Evolutionary conservation across 2,797 vertebrate genomes (phyloP).

Genomic region (Sebastes minor): DNA sequence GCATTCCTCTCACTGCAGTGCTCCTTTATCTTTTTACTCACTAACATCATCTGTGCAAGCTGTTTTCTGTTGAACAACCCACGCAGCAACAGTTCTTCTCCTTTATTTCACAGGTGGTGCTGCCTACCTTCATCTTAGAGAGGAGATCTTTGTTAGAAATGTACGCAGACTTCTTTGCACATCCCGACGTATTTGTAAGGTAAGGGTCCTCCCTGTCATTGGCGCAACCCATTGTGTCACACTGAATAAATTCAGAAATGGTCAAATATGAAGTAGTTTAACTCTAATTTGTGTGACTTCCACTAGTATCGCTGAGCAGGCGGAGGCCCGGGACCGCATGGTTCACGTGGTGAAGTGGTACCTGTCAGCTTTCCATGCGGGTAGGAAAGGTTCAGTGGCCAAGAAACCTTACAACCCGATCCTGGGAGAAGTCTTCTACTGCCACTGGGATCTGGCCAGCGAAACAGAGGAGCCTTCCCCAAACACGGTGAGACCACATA

Average conservation of each 20-base stretch:
- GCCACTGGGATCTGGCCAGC: constrained; percentile 93
- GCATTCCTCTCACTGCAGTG: background rate
- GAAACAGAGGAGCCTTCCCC: constrained; percentile 87
- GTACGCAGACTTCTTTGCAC: constrained; percentile 99
- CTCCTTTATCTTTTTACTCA: background rate
- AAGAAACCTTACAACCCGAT: constrained; percentile 99
- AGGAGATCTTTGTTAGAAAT: constrained; percentile 98
- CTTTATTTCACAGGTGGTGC: constrained; percentile 88
- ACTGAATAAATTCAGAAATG: background rate
- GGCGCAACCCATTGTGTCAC: background rate
- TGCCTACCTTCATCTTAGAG: constrained; percentile 98
- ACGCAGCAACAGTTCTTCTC: background rate
- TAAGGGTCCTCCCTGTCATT: constrained; percentile 66
- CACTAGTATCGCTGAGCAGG: constrained; percentile 92
- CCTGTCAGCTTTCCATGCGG: constrained; percentile 97
- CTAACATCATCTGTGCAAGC: background rate
- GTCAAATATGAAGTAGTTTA: background rate
- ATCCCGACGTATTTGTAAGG: constrained; percentile 98
- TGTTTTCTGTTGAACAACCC: constrained; percentile 3
- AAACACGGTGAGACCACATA: constrained; percentile 58
- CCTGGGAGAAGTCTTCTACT: constrained; percentile 96
- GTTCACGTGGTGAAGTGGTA: constrained; percentile 98
- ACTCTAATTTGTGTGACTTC: background rate
- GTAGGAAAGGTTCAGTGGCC: constrained; percentile 97
- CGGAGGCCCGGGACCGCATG: constrained; percentile 94